Evolutionary conservation across 2,888 invertebrate species (phyloP).

Genomic region (Scelioninae gen. 2): DNA sequence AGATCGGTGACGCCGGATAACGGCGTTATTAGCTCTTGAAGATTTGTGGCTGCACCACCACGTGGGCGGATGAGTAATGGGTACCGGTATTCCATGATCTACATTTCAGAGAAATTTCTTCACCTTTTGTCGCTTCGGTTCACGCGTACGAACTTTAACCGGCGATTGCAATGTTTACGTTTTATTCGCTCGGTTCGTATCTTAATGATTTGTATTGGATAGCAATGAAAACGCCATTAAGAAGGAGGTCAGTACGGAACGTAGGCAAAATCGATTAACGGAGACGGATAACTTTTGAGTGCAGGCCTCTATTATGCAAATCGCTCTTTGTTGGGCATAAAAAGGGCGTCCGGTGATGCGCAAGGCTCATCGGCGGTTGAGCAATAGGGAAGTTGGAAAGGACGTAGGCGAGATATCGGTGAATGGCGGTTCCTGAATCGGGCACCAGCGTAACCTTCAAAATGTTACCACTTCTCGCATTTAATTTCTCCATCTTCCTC

Average conservation of each 20-base stretch:
- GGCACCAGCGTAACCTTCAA: conserved; percentile 48
- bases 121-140: conserved; percentile 28
- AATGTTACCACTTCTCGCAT: conserved; percentile 28
- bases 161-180: not conserved
- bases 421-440: conserved; percentile 18
- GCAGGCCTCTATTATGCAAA: conserved; percentile 10
- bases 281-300: not conserved
- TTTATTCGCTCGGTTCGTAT: too few species aligned
- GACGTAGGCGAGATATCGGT: not conserved
- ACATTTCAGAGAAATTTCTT: conserved; percentile 50
- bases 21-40: conserved; percentile 53
- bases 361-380: conserved; percentile 1
- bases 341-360: not conserved
- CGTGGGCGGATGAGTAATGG: conserved; percentile 58
- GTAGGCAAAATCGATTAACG: conserved; percentile 4
- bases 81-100: conserved; percentile 52
- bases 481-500: conserved; percentile 61
- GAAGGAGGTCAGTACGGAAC: not conserved
- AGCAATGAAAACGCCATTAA: not conserved
- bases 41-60: conserved; percentile 41
- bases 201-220: too few species aligned
- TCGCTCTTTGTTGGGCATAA: not conserved
- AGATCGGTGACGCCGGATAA: conserved; percentile 53
- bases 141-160: not conserved
- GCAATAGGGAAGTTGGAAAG: not conserved